Evolutionary conservation across 2,797 vertebrate genomes (phyloP).

Genomic region (Heteromormyrus szaboi): DNA sequence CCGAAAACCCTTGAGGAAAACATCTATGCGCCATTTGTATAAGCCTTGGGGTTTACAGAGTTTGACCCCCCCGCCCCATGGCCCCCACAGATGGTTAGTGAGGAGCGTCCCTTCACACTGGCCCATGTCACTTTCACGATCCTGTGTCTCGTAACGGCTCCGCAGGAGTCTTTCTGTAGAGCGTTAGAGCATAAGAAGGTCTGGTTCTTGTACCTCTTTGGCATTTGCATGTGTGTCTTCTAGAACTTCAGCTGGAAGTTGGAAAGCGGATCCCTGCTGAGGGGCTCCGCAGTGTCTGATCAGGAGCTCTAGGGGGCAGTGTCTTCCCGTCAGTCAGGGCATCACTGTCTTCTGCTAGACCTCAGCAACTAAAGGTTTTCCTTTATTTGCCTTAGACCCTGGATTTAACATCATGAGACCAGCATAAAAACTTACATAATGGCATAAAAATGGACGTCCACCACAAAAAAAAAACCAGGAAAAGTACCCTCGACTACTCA

Average conservation of each 20-base stretch:
- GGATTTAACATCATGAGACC: not conserved
- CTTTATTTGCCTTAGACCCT: not conserved
- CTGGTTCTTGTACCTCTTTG: not conserved
- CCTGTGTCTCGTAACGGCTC: not conserved
- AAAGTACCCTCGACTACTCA: not conserved
- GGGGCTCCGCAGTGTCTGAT: conserved; percentile 26
- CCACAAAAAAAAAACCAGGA: not conserved
- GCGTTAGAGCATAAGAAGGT: not conserved
- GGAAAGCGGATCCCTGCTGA: not conserved
- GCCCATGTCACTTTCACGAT: not conserved
- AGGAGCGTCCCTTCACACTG: not conserved
- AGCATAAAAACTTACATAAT: not conserved
- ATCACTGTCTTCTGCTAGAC: conserved; percentile 25
- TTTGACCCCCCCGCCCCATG: not conserved
- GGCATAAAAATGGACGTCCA: not conserved
- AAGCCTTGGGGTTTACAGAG: not conserved
- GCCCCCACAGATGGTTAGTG: not conserved
- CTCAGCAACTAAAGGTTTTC: conserved; percentile 30
- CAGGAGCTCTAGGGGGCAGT: conserved; percentile 66
- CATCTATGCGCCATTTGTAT: not conserved
- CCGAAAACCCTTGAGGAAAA: conserved; percentile 23
- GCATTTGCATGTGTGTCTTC: not conserved
- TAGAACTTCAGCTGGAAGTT: not conserved
- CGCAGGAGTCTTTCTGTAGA: not conserved
- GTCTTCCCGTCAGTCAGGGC: conserved; percentile 54